phyloP scores from a whole-genome alignment of 1,140 invertebrate species.

The silkworm (Bombyx mori) region DNA sequence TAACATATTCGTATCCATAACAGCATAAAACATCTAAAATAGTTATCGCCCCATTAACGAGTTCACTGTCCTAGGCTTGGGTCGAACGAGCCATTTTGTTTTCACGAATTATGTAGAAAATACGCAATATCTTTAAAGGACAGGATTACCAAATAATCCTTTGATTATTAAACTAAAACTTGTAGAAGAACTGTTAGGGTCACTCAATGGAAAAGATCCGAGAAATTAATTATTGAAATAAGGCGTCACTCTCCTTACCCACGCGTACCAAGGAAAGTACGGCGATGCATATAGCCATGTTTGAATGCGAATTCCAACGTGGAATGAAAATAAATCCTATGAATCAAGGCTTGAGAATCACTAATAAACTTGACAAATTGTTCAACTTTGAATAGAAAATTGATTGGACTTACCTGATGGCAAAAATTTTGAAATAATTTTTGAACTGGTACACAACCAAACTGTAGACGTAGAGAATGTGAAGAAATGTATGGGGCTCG shows the following conservation, averaged over 20 bases:
- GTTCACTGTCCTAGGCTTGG: slow-evolving; percentile 67
- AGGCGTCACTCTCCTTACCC: slow-evolving; percentile 63
- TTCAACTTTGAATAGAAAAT: slow-evolving; percentile 51
- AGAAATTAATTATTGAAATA: slow-evolving; percentile 70
- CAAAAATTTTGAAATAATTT: slow-evolving; percentile 71
- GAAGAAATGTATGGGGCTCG: slow-evolving; percentile 72
- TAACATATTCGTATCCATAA: too few species aligned
- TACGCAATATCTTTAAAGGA: slow-evolving; percentile 60
- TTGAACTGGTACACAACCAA: slow-evolving; percentile 69
- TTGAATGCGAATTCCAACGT: slow-evolving; percentile 70
- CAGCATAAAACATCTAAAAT: slow-evolving; percentile 41
- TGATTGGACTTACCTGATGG: slow-evolving; percentile 66
- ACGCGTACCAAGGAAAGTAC: slow-evolving; percentile 65
- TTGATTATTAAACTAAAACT: slow-evolving; percentile 51
- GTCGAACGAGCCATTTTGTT: slow-evolving; percentile 70
- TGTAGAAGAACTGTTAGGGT: slow-evolving; percentile 63
- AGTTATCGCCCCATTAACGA: slow-evolving; percentile 64
- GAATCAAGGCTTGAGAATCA: slow-evolving; percentile 43
- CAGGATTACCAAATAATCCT: slow-evolving; percentile 58
- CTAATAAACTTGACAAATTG: slow-evolving; percentile 47
- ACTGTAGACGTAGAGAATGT: slow-evolving; percentile 70
- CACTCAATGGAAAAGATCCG: slow-evolving; percentile 59
- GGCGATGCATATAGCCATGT: slow-evolving; percentile 68
- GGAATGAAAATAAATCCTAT: slow-evolving; percentile 53
- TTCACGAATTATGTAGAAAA: slow-evolving; percentile 66